Base-by-base conservation (phyloP, 2,113 vertebrate species). In the human region DNA sequence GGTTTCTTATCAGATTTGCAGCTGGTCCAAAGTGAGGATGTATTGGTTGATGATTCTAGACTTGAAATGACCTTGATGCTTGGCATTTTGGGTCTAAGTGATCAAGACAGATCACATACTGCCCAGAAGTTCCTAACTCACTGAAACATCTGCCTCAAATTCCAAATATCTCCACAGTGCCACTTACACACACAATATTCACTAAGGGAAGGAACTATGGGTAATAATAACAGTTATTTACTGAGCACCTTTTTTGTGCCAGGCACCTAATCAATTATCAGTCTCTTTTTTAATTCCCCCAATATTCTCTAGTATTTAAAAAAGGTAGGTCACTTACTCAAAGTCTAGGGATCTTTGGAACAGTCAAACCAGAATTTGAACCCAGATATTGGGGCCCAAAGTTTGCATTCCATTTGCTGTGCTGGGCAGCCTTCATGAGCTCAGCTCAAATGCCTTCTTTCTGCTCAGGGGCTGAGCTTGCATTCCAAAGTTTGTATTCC, bases 361-460 rank as follows among this genome's bases (percentile, higher is more conserved):
- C 25, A 25, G 18, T 48, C 30, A 50, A 35, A 40, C 8, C 40
- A 13, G 30, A 57, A 35, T 55, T 48, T 9, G 57, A 81, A 55
- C 43, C 38, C 43, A 81, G 20, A 90, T 0, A 7, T 2, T 57
- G 18, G 14, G 32, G 48, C 57, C 11, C 25, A 25, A 27, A 27
- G 2, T 50, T 20, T 17, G 2, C 23, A 2, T 35, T 79, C 27
- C 64, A 66, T 64, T 30, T 25, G 6, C 76, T 64, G 43, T 10
- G 55, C 40, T 12, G 0, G 0, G 1, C 2, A 45, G 23, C 3
- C 4, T 43, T 23, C 17, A 5, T 0, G 38, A 80, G 5, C 5
- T 18, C 20, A 48, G 4, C 35, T n/a, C 12, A 1, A 0, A 5
- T 38, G 8, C 10, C 35, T 79, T 40, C 70, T 72, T 5, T 27